Base-by-base conservation (phyloP, 2,797 vertebrate genomes). In the Falco peregrinus region DNA sequence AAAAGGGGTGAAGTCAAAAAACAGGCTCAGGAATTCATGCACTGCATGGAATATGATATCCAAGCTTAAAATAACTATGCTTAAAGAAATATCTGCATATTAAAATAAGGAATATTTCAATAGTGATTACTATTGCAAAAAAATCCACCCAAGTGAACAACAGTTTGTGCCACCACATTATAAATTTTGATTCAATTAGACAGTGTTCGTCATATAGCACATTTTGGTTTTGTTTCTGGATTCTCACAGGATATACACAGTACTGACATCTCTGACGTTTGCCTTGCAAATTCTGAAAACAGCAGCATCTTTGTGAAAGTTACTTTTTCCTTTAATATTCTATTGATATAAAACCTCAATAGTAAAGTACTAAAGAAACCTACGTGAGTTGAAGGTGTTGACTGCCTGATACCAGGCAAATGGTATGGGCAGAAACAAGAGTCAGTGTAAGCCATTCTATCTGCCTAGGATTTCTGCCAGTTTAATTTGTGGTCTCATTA, bases 1-100 rank as follows among this genome's bases (percentile, higher is more conserved):
- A 92, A 90, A 93, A 87, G 59, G 92, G 78, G 48, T 80, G 87
- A 96, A 94, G 80, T 87, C 45, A 70, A 35, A 87, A 93, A 84
- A 76, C 57, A 81, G 28, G 45, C 25, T 94, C 11, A 84, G 84
- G 79, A 96, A 96, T 93, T 67, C 54, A 33, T 45, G 45, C 22
- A 6, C n/a, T n/a, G 54, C 16, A 2, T 69, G 48, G 59, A 90
- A 87, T 76, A 84, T 4, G 11, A n/a, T 56, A 70, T 48, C 79
- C 37, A 47, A 89, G 47, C 51, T 91, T 45, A 25, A 84, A 50
- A 69, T 25, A 5, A 8, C 64, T 80, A 4, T 12, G 14, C 74
- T 90, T 84, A 90, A 91, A 91, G 79, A 56, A 75, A 79, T 18
- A 76, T 11, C 43, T 91, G n/a, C 50, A 8, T 71, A 37, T 60